Conservation (phyloP, 2,113 vertebrate genomes). For the Malurus melanocephalus region DNA sequence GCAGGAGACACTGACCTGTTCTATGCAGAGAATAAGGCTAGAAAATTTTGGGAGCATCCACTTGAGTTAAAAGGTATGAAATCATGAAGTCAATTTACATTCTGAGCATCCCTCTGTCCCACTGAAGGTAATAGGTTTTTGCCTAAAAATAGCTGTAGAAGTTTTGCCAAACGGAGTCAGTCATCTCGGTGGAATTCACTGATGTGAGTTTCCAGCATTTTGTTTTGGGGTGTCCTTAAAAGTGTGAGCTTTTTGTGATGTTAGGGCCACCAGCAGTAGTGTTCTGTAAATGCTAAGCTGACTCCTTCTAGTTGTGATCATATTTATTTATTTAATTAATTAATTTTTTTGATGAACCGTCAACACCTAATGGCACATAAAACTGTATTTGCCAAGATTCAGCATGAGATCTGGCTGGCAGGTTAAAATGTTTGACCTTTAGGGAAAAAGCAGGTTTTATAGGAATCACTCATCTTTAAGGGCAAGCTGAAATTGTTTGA, state of each 20-base stretch:
- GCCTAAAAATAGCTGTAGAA: neutral
- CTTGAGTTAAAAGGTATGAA: neutral
- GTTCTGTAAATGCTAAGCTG: neutral
- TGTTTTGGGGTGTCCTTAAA: neutral
- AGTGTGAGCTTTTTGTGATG: neutral
- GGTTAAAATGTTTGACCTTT: neutral
- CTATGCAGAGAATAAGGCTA: neutral
- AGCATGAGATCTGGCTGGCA: neutral
- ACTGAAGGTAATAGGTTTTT: neutral
- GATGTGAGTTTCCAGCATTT: neutral
- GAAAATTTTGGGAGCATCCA: neutral
- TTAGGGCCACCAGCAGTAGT: neutral
- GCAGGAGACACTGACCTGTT: neutral
- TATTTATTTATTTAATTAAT: neutral
- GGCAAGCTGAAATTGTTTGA: neutral
- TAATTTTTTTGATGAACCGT: neutral
- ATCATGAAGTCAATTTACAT: neutral
- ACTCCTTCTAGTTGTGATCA: neutral
- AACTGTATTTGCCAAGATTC: neutral
- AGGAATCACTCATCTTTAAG: neutral
- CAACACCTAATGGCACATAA: neutral
- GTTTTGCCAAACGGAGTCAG: neutral
- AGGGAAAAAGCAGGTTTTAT: neutral
- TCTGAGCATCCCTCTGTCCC: neutral
- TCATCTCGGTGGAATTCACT: neutral